Conservation (phyloP, 2,113 vertebrate species). For the Aphyosemion australe region DNA sequence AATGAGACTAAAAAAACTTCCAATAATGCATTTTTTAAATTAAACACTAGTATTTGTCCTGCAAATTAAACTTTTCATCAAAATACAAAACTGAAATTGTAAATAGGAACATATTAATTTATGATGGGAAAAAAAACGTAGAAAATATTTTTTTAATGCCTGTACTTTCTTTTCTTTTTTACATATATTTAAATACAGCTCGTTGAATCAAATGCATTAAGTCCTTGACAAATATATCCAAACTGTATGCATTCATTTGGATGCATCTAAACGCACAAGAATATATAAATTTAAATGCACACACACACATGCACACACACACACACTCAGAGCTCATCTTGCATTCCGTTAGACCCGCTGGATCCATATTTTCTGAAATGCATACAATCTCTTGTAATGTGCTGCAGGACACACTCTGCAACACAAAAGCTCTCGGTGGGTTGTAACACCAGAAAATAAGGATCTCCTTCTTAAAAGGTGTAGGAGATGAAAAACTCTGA, state of each 20-base stretch:
- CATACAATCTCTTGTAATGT: slow-evolving; percentile 50
- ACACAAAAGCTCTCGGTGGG: slow-evolving; percentile 34
- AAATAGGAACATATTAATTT: no score
- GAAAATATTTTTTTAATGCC: no score
- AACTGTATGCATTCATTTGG: background rate
- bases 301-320: background rate
- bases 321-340: slow-evolving; percentile 14
- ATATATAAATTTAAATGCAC: background rate
- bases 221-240: no score
- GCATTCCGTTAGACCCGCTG: slow-evolving; percentile 50
- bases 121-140: no score
- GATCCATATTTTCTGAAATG: slow-evolving; percentile 53
- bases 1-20: no score
- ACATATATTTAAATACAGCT: no score
- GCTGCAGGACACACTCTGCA: slow-evolving; percentile 33
- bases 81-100: no score
- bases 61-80: no score
- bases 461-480: slow-evolving; percentile 54
- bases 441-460: slow-evolving; percentile 45
- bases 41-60: no score
- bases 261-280: slow-evolving; percentile 14
- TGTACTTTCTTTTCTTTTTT: no score
- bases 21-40: no score
- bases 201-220: no score
- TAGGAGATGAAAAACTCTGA: slow-evolving; percentile 56